phyloP scores from a whole-genome alignment of 2,888 invertebrate species.

The Leucophenga maculata region DNA sequence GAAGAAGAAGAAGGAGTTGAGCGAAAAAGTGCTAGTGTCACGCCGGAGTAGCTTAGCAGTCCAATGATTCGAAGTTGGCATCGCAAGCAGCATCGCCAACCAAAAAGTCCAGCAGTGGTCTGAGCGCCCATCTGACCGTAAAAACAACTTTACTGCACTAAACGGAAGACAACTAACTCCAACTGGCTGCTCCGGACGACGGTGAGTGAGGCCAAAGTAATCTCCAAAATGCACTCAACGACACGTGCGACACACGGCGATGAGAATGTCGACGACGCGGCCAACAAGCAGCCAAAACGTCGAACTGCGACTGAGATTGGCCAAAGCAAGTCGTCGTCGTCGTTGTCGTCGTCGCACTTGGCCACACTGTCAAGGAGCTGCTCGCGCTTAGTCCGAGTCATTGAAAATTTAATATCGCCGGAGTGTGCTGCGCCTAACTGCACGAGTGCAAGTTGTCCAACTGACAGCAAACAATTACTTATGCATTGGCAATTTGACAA shows the following conservation, averaged over 20 bases:
- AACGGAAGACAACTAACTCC: neutral
- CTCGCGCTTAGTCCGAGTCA: neutral
- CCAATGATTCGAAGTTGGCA: neutral
- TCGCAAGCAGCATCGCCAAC: neutral
- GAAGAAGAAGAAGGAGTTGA: slow-evolving; percentile 23
- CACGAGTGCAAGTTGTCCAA: slow-evolving; percentile 9
- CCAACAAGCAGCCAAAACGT: neutral
- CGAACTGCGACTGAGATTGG: neutral
- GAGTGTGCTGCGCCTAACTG: slow-evolving; percentile 13
- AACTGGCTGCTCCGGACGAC: neutral
- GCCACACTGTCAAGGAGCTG: neutral
- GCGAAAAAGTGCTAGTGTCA: slow-evolving; percentile 23
- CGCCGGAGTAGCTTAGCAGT: slow-evolving; percentile 4
- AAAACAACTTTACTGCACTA: slow-evolving; percentile 5
- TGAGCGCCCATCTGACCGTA: neutral
- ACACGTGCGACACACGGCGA: slow-evolving; percentile 23
- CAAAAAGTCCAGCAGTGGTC: neutral
- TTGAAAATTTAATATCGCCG: slow-evolving; percentile 22
- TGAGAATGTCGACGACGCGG: no score
- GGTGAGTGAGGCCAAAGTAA: neutral
- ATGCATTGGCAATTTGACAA: slow-evolving; percentile 30
- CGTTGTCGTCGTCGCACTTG: neutral
- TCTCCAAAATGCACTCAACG: slow-evolving; percentile 28
- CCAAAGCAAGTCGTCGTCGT: neutral
- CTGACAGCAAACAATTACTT: slow-evolving; percentile 12